Conservation (phyloP, 1,140 invertebrate genomes). For the Lanistes nyassanus region DNA sequence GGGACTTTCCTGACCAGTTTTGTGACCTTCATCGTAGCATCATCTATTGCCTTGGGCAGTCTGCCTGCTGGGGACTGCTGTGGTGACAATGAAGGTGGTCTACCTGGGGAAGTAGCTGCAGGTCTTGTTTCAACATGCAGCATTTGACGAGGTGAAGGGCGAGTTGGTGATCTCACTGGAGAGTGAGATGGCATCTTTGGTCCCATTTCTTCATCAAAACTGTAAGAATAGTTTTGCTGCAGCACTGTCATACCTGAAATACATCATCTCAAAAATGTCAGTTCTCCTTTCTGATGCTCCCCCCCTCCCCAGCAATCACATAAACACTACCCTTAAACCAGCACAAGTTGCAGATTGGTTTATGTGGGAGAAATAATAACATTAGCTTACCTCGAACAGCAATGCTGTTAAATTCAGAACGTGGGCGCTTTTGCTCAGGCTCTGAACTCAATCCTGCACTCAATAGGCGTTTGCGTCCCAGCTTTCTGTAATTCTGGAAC, state of each 20-base stretch:
- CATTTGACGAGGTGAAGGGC: conserved; percentile 8
- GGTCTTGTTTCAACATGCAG: conserved; percentile 9
- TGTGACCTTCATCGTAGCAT: conserved; percentile 23
- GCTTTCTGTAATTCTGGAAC: conserved; percentile 4
- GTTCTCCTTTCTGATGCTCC: too few species aligned
- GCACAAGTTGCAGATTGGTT: too few species aligned
- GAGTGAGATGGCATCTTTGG: background rate
- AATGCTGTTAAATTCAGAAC: conserved; percentile 18
- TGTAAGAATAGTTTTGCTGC: background rate
- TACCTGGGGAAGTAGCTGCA: background rate
- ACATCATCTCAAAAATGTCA: too few species aligned
- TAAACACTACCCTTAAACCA: too few species aligned
- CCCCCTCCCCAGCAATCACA: too few species aligned
- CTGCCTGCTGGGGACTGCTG: conserved; percentile 11
- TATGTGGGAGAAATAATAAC: background rate
- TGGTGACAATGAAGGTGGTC: background rate
- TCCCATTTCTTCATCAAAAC: conserved; percentile 3
- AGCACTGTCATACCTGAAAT: conserved; percentile 23
- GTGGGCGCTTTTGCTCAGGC: conserved; percentile 10
- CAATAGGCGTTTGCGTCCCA: conserved; percentile 18
- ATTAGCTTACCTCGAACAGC: conserved; percentile 16
- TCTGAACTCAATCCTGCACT: conserved; percentile 18
- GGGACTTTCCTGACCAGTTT: conserved; percentile 21
- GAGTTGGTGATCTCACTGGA: conserved; percentile 15
- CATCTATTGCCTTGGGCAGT: conserved; percentile 17